Percentiles rank a stretch among this genome's conserved stretches.
Evolutionary conservation across 2,113 vertebrate genomes (phyloP).

Genomic region (Lichenostomus cassidix): DNA sequence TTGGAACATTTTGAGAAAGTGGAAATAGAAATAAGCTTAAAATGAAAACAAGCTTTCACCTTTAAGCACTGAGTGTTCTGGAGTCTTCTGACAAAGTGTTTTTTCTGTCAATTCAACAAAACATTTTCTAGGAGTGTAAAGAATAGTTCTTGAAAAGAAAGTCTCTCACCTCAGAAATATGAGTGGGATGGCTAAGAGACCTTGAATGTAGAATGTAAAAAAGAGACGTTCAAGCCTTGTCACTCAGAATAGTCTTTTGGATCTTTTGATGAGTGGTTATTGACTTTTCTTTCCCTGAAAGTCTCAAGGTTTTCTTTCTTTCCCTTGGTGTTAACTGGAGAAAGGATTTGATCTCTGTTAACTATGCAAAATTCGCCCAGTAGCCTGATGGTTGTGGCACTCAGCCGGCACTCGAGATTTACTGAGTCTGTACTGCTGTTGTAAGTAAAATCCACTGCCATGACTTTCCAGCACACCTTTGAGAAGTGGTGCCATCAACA

Average conservation of each 20-base stretch:
- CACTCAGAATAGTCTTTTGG: neutral
- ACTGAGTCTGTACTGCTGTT: neutral
- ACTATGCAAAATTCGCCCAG: neutral
- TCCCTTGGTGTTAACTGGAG: neutral
- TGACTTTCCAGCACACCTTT: neutral
- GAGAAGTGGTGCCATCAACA: neutral
- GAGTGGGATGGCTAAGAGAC: neutral
- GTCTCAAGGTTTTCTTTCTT: neutral
- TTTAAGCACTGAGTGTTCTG: neutral
- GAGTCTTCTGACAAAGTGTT: neutral
- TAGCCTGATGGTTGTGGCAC: neutral
- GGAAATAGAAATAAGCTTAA: neutral
- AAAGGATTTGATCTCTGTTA: neutral
- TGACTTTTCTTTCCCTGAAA: neutral
- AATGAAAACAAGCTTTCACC: neutral
- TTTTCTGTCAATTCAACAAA: slow-evolving; percentile 14
- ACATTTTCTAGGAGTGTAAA: neutral
- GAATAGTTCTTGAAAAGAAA: neutral
- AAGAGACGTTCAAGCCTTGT: neutral
- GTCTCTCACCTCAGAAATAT: neutral
- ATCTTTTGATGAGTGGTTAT: neutral
- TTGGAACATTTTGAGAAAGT: neutral
- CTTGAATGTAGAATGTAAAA: neutral
- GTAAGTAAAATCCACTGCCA: neutral
- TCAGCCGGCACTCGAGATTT: neutral